Percentiles rank a stretch among this genome's conserved stretches.
Evolutionary conservation across 2,888 invertebrate species (phyloP).

Genomic region (Alentia gelatinosa): DNA sequence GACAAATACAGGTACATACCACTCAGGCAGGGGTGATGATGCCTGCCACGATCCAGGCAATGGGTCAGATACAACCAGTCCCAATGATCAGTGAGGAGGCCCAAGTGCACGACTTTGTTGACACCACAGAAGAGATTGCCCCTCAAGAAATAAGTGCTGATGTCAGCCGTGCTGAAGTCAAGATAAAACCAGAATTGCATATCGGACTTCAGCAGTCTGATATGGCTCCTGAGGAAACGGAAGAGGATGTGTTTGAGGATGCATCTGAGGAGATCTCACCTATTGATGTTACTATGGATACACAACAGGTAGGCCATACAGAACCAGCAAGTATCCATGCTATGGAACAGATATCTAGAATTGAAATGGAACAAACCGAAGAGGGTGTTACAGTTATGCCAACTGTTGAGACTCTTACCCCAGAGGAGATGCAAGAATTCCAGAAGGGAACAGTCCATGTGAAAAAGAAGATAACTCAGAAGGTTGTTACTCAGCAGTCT

Average conservation of each 20-base stretch:
- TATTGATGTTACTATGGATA: slow-evolving; percentile 18
- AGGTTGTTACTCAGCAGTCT: slow-evolving; percentile 10
- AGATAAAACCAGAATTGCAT: background rate
- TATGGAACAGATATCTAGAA: slow-evolving; percentile 3
- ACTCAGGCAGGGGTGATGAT: slow-evolving; percentile 28
- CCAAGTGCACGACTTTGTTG: slow-evolving; percentile 52
- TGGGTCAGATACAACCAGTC: slow-evolving; percentile 41
- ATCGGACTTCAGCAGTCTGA: background rate
- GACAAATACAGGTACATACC: background rate
- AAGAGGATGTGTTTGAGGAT: slow-evolving; percentile 57
- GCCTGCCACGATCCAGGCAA: background rate
- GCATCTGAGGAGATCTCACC: slow-evolving; percentile 41
- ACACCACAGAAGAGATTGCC: background rate
- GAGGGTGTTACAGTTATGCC: background rate
- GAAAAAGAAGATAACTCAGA: background rate
- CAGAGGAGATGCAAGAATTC: background rate
- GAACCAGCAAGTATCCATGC: background rate
- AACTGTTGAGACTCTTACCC: slow-evolving; percentile 1
- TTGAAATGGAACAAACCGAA: background rate
- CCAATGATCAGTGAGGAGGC: slow-evolving; percentile 9
- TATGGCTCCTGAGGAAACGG: slow-evolving; percentile 22
- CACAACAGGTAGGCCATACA: background rate
- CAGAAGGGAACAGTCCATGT: background rate
- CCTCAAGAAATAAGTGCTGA: background rate
- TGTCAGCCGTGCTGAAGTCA: background rate